Percentiles rank a stretch among this genome's conserved stretches.
Evolutionary conservation across 1,140 invertebrate species (phyloP).

Genomic region (Doryteuthis pealeii): DNA sequence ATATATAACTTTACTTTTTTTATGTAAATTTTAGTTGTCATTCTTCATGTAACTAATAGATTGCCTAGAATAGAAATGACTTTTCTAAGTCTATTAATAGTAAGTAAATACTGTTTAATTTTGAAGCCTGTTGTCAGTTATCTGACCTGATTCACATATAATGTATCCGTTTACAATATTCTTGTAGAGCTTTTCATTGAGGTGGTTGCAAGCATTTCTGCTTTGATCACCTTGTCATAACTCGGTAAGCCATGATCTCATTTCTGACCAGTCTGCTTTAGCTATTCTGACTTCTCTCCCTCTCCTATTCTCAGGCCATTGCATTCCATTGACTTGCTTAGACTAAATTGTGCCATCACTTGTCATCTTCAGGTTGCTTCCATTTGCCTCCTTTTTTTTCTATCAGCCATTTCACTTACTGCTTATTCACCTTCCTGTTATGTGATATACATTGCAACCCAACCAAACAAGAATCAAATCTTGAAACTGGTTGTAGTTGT

Average conservation of each 20-base stretch:
- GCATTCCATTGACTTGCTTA: not conserved
- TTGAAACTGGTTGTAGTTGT: not conserved
- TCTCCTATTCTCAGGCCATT: not conserved
- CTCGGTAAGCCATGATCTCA: not conserved
- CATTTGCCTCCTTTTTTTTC: not conserved
- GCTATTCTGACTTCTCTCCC: not conserved
- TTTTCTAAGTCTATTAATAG: too few relatives aligned
- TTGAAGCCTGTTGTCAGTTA: too few relatives aligned
- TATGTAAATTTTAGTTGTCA: too few relatives aligned
- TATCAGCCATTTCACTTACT: not conserved
- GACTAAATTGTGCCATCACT: not conserved
- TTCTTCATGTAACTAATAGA: too few relatives aligned
- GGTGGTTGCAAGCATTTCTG: not conserved
- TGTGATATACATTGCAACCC: not conserved
- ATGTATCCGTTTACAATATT: too few relatives aligned
- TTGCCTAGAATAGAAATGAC: too few relatives aligned
- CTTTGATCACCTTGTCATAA: constrained; percentile 4
- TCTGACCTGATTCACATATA: too few relatives aligned
- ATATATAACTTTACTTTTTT: too few relatives aligned
- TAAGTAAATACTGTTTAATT: too few relatives aligned
- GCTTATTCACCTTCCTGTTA: not conserved
- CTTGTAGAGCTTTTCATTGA: not conserved
- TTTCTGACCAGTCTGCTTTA: constrained; percentile 6
- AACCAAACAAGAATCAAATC: not conserved
- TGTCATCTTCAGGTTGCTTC: not conserved